Conservation (phyloP, 2,888 invertebrate species). For the Sicus ferrugineus region DNA sequence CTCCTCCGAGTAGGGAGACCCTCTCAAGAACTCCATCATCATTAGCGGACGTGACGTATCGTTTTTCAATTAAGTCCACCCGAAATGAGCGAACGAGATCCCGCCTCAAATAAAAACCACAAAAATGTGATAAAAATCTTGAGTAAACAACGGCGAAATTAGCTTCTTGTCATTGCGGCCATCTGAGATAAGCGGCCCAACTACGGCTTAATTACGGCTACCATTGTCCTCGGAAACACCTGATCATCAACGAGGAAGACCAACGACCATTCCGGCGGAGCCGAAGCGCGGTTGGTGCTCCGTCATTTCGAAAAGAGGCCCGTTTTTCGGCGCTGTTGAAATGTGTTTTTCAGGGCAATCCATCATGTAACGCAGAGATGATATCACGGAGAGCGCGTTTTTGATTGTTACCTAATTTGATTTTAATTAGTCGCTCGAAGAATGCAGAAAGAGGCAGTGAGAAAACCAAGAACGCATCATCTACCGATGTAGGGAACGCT, state of each 20-base stretch:
- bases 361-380: not conserved
- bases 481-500: too few species aligned
- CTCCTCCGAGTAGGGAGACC: not conserved
- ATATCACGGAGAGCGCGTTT: not conserved
- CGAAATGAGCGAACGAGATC: not conserved
- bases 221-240: not conserved
- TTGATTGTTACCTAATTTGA: conserved; percentile 48
- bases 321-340: not conserved
- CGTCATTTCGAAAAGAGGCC: not conserved
- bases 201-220: conserved; percentile 9
- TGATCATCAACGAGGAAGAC: not conserved
- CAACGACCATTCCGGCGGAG: not conserved
- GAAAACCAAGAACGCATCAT: too few species aligned
- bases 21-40: too few species aligned
- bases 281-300: too few species aligned
- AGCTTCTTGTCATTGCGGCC: conserved; percentile 15
- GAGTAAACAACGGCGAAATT: conserved; percentile 23
- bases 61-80: conserved; percentile 24
- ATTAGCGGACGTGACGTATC: too few species aligned
- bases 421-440: conserved; percentile 48
- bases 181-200: conserved; percentile 7
- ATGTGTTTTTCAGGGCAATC: not conserved
- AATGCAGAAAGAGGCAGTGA: too few species aligned
- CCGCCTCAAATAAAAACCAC: conserved; percentile 1
- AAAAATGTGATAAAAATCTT: conserved; percentile 23